These are phyloP conservation scores for Chaenocephalus aceratus DNA, from an alignment of 2,113 vertebrate species.

Conservation along the genomic window DNA sequence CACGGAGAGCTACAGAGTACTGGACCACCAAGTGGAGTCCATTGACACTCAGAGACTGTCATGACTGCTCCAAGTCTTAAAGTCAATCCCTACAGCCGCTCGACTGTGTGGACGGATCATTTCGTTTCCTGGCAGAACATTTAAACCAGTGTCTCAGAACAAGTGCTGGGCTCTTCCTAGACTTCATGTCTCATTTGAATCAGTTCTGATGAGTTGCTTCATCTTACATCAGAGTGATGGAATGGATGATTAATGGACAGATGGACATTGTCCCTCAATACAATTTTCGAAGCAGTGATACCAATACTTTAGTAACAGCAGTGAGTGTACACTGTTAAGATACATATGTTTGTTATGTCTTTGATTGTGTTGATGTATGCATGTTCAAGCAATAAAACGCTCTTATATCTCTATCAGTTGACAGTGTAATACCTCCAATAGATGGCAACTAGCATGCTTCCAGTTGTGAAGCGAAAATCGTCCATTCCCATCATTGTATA, in stretches of 20 bases:
- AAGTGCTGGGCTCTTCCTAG: not conserved
- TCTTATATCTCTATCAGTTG: no score
- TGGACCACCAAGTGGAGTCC: conserved; percentile 24
- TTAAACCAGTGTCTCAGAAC: conserved; percentile 8
- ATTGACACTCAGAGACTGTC: conserved; percentile 17
- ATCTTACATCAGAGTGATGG: not conserved
- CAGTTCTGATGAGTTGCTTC: not conserved
- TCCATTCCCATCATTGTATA: no score
- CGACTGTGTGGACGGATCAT: not conserved
- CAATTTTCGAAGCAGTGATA: not conserved
- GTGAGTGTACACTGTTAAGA: not conserved
- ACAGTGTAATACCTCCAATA: no score
- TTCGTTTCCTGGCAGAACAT: conserved; percentile 16
- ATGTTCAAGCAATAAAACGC: no score
- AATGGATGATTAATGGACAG: not conserved
- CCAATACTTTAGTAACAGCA: not conserved
- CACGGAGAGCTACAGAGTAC: conserved; percentile 3
- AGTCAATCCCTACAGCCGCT: conserved; percentile 29
- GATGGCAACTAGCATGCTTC: no score
- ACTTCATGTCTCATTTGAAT: not conserved
- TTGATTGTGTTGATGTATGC: no score
- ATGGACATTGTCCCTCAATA: not conserved
- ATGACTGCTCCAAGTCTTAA: conserved; percentile 13
- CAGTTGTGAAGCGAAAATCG: no score
- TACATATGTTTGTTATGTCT: not conserved